Evolutionary conservation across 2,888 invertebrate species (phyloP), one percentile per base, ranked within the genome.

Genomic region (Napeogenes sylphis): DNA sequence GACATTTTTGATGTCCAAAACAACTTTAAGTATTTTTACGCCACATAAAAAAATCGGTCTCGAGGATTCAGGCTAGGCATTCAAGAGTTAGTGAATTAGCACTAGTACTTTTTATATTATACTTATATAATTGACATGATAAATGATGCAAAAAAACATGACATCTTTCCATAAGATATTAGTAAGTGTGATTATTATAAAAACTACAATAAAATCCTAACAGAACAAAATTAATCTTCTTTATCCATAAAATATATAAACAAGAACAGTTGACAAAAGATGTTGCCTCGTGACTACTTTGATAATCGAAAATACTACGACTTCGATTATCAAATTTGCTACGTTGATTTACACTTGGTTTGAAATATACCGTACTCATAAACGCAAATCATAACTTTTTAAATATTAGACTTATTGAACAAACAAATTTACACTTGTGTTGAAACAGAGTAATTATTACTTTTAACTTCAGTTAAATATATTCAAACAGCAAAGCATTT

Each of bases 191-290:
- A 10, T 10, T 10, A 12, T 12, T 10, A 1, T 12, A 8, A 42
- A 86, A 90, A 89, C 87, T 87, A 88, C 81, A 73, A 81, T 81
- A 42, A 78, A 86, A 79, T 81, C 84, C 84, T 79, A 84, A 83
- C 84, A 82, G 81, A 79, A 83, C 85, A 88, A 87, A 87, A 88
- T 88, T 88, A 85, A 88, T 89, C 86, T 87, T 84, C 89, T 88
- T 87, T 87, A 89, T 87, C 88, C 87, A 87, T 90, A 87, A 88
- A 88, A 89, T 89, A 88, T 88, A 42, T 42, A 12, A 89, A 85
- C 85, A 86, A 82, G 84, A 84, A 77, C 85, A 84, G 86, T 87
- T 87, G 89, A 89, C 87, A 89, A 90, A 90, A 85, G 80, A 79
- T 72, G 79, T 77, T 82, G 82, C 85, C 82, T 73, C 73, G 69